phyloP scores from a whole-genome alignment of 92 coral and sea anemone species.

The Parazoanthus atlanticus region DNA sequence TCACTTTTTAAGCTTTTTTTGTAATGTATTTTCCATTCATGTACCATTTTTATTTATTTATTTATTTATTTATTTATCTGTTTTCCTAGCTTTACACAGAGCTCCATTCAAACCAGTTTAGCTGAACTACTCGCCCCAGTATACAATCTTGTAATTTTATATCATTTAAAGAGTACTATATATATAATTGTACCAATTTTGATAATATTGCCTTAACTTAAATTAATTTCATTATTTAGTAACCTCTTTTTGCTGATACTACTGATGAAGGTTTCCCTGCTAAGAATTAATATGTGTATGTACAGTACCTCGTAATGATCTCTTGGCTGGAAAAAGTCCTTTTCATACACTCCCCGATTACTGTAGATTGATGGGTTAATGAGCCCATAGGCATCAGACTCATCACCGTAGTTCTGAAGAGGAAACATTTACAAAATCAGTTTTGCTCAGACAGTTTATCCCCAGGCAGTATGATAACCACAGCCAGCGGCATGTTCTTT shows the following conservation, averaged over 20 bases:
- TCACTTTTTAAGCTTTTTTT: too few relatives aligned
- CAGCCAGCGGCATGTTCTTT: too few relatives aligned
- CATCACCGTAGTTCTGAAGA: conserved; percentile 94
- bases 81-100: too few relatives aligned
- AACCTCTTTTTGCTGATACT: neutral
- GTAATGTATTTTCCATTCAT: too few relatives aligned
- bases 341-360: conserved; percentile 90
- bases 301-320: conserved; percentile 85
- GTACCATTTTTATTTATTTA: neutral
- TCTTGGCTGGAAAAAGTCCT: conserved; percentile 93
- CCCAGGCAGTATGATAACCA: neutral
- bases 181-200: too few relatives aligned
- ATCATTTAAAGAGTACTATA: too few relatives aligned
- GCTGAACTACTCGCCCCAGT: too few relatives aligned
- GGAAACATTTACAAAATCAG: neutral
- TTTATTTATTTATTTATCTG: neutral
- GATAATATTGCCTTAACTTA: too few relatives aligned
- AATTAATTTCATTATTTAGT: neutral
- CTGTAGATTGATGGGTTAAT: conserved; percentile 95
- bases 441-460: neutral
- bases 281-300: neutral
- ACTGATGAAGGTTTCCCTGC: neutral
- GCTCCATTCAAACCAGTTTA: too few relatives aligned
- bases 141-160: too few relatives aligned
- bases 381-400: conserved; percentile 97